Evolutionary conservation across 2,113 vertebrate species (phyloP).

Genomic region (Donacobius atricapilla): DNA sequence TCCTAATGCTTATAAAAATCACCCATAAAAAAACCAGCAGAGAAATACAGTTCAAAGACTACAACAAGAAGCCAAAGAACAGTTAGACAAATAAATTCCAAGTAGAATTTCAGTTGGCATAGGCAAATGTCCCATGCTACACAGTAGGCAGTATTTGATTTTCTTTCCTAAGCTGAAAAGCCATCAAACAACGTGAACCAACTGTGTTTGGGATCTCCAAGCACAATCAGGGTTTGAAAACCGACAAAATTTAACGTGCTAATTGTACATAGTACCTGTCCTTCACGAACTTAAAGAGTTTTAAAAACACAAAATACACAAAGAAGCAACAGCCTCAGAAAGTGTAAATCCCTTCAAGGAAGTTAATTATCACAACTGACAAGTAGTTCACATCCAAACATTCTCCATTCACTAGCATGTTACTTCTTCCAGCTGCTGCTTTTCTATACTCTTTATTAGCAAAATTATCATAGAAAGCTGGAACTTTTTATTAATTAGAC

Average conservation of each 20-base stretch:
- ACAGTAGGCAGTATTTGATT: neutral
- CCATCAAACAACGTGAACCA: neutral
- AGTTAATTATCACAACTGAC: neutral
- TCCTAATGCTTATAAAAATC: neutral
- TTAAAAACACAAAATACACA: neutral
- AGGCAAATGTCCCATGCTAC: neutral
- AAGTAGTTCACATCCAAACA: neutral
- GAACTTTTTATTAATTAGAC: neutral
- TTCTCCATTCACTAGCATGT: neutral
- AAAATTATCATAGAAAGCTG: neutral
- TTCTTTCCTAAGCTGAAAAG: neutral
- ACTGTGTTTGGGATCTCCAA: neutral
- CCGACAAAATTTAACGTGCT: neutral
- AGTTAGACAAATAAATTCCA: neutral
- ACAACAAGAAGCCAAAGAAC: neutral
- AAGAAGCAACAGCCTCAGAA: neutral
- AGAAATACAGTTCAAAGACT: neutral
- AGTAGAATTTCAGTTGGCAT: neutral
- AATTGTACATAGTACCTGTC: neutral
- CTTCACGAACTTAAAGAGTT: neutral
- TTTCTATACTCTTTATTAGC: neutral
- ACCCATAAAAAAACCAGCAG: neutral
- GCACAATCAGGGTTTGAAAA: neutral
- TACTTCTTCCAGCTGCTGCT: neutral
- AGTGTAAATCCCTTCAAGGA: neutral